These are phyloP conservation scores for Salmo trutta DNA, from an alignment of 2,797 vertebrate genomes.

Conservation along the genomic window DNA sequence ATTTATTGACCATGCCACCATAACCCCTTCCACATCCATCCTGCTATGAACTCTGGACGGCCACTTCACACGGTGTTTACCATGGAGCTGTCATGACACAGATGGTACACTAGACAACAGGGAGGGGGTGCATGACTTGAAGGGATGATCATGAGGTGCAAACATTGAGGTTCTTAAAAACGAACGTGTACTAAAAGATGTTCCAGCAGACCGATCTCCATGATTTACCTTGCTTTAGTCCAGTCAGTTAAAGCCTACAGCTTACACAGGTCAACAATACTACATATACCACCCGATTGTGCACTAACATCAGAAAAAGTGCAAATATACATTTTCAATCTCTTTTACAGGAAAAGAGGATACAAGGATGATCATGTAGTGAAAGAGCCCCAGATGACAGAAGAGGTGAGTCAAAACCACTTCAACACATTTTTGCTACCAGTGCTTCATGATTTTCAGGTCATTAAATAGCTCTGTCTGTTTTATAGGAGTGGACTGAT, in stretches of 20 bases:
- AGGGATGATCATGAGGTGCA: background rate
- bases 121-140: conserved; percentile 10
- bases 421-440: background rate
- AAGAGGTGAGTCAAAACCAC: conserved; percentile 55
- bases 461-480: background rate
- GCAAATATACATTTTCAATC: background rate
- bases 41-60: background rate
- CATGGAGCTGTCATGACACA: conserved; percentile 38
- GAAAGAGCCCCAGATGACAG: conserved; percentile 76
- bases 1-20: background rate
- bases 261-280: background rate
- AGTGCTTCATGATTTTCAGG: background rate
- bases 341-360: conserved; percentile 84
- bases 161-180: background rate
- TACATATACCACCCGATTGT: background rate
- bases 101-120: conserved; percentile 21
- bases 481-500: conserved; percentile 86
- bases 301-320: background rate
- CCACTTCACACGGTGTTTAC: conserved; percentile 11
- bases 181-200: background rate
- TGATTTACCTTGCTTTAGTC: background rate
- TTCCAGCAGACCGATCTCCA: background rate
- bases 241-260: background rate
- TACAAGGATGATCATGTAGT: conserved; percentile 88
- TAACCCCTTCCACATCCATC: background rate